phyloP scores from a whole-genome alignment of 2,888 invertebrate species.

The Rotaria sp. region DNA sequence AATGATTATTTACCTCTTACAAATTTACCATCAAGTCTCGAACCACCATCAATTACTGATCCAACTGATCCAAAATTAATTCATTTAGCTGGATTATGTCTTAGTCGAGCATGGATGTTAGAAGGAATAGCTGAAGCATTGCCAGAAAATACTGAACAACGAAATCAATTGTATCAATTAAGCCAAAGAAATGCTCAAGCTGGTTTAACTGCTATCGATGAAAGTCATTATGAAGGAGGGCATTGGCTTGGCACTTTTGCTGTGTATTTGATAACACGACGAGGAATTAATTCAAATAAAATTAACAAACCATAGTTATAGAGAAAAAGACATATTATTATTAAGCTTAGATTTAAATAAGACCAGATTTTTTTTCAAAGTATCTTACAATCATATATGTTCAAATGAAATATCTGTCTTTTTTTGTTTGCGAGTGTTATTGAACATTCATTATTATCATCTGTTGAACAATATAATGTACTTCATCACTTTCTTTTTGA shows the following conservation, averaged over 20 bases:
- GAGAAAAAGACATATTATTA: too few species aligned
- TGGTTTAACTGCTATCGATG: background rate
- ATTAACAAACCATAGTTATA: too few species aligned
- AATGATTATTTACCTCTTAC: background rate
- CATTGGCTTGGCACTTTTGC: constrained; percentile 14
- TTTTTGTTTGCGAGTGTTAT: too few species aligned
- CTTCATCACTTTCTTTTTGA: too few species aligned
- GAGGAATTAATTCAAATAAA: background rate
- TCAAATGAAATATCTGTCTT: too few species aligned
- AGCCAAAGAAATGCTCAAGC: background rate
- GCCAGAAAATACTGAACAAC: background rate
- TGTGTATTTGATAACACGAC: background rate
- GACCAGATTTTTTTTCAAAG: too few species aligned
- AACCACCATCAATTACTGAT: background rate
- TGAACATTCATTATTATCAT: too few species aligned
- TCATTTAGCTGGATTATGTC: constrained; percentile 18
- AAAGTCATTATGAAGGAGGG: background rate
- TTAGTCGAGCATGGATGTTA: constrained; percentile 28
- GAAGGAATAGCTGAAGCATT: background rate
- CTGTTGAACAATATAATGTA: too few species aligned
- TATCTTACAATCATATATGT: too few species aligned
- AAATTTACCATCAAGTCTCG: background rate
- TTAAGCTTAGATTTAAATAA: too few species aligned
- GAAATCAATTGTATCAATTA: background rate
- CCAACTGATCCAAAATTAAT: background rate